Evolutionary conservation across 1,140 invertebrate genomes (phyloP).

Genomic region (Wasmannia auropunctata): DNA sequence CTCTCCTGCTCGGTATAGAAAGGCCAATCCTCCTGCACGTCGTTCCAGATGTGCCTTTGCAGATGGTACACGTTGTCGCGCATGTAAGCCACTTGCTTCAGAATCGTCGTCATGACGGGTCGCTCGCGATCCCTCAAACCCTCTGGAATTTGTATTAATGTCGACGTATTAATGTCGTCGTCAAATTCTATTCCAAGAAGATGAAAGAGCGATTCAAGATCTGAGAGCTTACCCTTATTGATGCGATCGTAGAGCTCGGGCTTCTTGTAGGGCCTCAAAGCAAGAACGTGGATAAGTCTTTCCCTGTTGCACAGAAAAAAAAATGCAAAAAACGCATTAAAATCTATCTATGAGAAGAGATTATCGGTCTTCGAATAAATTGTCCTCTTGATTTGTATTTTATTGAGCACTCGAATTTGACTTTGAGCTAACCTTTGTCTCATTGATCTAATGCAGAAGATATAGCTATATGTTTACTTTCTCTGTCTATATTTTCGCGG

Average conservation of each 20-base stretch:
- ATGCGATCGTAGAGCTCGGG: constrained; percentile 94
- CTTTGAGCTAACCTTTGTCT: neutral
- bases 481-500: neutral
- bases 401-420: neutral
- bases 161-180: neutral
- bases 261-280: constrained; percentile 96
- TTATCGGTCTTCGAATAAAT: neutral
- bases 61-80: constrained; percentile 96
- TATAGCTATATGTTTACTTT: neutral
- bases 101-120: constrained; percentile 89
- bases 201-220: neutral
- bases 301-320: constrained; percentile 88
- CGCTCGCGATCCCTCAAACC: constrained; percentile 94
- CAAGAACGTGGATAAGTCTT: constrained; percentile 96
- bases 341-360: neutral
- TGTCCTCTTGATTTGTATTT: neutral
- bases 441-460: neutral
- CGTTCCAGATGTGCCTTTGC: constrained; percentile 94
- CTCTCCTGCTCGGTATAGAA: constrained; percentile 96
- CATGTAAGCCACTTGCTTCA: constrained; percentile 92
- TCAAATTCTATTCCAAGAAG: neutral
- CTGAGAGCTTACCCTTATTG: constrained; percentile 87
- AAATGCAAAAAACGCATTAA: constrained; percentile 52
- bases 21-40: constrained; percentile 97
- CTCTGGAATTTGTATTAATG: constrained; percentile 89